phyloP scores from a whole-genome alignment of 2,113 vertebrate genomes.

The Rhizomys pruinosus region DNA sequence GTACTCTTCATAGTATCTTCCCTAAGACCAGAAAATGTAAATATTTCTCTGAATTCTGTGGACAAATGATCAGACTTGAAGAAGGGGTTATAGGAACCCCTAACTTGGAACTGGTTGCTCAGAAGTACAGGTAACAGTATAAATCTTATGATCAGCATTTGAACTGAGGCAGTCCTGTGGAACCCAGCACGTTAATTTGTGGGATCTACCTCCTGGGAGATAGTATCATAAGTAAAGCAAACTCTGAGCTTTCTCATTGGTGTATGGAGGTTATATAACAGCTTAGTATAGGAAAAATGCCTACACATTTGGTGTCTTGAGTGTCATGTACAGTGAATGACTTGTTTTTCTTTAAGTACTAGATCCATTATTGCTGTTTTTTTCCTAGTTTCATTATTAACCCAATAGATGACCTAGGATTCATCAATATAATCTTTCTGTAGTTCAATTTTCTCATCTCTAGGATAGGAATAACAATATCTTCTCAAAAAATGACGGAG shows the following conservation, averaged over 20 bases:
- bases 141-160: not conserved
- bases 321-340: not conserved
- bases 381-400: not conserved
- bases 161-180: not conserved
- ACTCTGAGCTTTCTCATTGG: not conserved
- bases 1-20: not conserved
- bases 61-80: not conserved
- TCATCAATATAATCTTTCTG: not conserved
- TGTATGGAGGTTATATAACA: not conserved
- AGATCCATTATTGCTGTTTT: not conserved
- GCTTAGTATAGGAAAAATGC: not conserved
- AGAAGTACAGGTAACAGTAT: not conserved
- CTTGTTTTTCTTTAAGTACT: not conserved
- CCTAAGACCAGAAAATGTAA: not conserved
- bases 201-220: not conserved
- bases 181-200: not conserved
- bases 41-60: not conserved
- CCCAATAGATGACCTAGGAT: not conserved
- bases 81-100: not conserved
- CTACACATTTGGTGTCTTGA: not conserved
- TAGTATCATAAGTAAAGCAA: not conserved
- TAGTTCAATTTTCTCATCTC: constrained; percentile 42
- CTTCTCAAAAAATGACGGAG: not conserved
- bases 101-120: not conserved
- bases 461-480: not conserved